Conservation (phyloP, 2,113 vertebrate genomes). For the Poecilia latipinna region DNA sequence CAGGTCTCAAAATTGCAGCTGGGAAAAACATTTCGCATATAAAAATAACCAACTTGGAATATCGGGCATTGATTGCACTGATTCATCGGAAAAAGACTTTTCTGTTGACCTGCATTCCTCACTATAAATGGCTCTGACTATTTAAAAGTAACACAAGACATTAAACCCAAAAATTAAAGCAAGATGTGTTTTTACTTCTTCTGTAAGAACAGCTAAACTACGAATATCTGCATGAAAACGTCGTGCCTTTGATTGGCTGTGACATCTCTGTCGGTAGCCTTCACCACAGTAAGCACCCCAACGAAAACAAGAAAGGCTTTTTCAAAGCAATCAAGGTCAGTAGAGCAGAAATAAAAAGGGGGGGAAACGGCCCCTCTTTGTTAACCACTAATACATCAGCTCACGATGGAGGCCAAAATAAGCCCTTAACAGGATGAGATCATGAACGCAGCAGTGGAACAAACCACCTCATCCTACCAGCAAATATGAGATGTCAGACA, state of each 20-base stretch:
- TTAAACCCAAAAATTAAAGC: neutral
- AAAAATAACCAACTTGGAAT: neutral
- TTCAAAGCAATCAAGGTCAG: slow-evolving; percentile 43
- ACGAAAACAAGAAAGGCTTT: slow-evolving; percentile 23
- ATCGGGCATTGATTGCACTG: neutral
- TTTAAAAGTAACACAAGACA: neutral
- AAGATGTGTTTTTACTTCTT: neutral
- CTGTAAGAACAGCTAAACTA: neutral
- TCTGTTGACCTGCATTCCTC: neutral
- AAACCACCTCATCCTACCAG: slow-evolving; percentile 64
- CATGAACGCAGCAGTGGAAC: slow-evolving; percentile 68
- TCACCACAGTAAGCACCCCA: slow-evolving; percentile 6
- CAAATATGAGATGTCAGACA: slow-evolving; percentile 20
- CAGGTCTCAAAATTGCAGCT: neutral
- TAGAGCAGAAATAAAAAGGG: slow-evolving; percentile 28
- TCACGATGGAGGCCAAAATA: slow-evolving; percentile 37
- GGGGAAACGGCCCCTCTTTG: slow-evolving; percentile 23
- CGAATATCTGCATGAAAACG: neutral
- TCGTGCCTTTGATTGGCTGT: neutral
- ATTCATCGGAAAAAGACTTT: neutral
- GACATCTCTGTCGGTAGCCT: neutral
- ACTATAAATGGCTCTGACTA: neutral
- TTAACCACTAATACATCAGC: slow-evolving; percentile 60
- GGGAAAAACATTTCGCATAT: neutral
- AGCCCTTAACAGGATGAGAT: slow-evolving; percentile 66